Evolutionary conservation across 2,113 vertebrate genomes (phyloP), one percentile per base, ranked within the genome.

Genomic region (Leucopsar rothschildi): DNA sequence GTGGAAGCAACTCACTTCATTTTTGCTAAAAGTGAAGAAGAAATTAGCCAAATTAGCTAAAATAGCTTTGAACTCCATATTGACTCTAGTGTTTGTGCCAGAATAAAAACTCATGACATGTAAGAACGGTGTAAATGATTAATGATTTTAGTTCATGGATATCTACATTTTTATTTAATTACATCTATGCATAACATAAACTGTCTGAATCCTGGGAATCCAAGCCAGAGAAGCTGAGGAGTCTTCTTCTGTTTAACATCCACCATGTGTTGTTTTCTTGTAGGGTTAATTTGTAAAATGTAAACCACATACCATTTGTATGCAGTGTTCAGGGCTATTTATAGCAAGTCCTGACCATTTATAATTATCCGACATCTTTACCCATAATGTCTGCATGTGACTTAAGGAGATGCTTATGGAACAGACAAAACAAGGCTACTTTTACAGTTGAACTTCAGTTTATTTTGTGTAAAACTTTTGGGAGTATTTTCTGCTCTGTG

Each of bases 241-340:
- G 90, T 83, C 87, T 86, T 95, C 64, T 92, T 92, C 49, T 96
- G 72, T 96, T 95, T 96, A 97, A 95, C 94, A 96, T 93, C 76
- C 69, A 65, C 94, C 96, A 97, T 97, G 94, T 97, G 95, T 95
- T 95, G 95, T 96, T 93, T 91, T 96, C 94, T 80, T 88, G 61
- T 94, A 94, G 86, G 95, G 93, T 97, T 97, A 96, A 96, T 97
- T 95, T 96, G 95, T 95, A 96, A 92, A 95, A 94, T 73, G 82
- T 91, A 96, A 97, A 95, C 95, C 81, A 79, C 92, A 77, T 95
- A 92, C 94, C 90, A 95, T 95, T 95, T 95, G 93, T 57, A 55
- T 68, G 82, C 84, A 83, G 78, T 87, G 85, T 93, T 90, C 55
- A 11, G 42, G 75, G 63, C 96, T 97, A 96, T 97, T 97, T 89